Conservation (phyloP, 2,797 vertebrate genomes). For the Sitta carolinensis region DNA sequence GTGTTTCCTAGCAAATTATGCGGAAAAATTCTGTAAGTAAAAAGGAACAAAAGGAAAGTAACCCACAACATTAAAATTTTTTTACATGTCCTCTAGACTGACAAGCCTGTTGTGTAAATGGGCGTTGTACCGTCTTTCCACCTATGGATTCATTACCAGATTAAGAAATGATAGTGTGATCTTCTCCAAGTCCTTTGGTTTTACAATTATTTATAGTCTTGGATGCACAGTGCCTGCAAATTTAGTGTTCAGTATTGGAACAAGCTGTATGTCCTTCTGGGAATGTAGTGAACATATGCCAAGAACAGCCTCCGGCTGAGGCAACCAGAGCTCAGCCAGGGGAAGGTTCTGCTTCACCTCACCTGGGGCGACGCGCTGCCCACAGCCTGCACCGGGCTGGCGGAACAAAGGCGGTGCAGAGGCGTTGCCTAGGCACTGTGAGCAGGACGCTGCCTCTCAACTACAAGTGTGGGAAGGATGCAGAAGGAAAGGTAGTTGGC, state of each 20-base stretch:
- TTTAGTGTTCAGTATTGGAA: neutral
- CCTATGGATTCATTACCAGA: neutral
- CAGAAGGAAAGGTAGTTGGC: neutral
- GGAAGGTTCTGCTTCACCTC: neutral
- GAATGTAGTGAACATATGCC: neutral
- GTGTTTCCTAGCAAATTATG: neutral
- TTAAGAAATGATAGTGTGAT: neutral
- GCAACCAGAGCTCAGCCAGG: neutral
- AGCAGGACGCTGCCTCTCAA: neutral
- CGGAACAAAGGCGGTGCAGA: rapidly evolving
- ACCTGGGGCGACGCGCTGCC: neutral
- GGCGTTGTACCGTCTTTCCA: neutral
- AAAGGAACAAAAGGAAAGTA: neutral
- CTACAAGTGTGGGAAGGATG: rapidly evolving
- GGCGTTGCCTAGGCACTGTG: rapidly evolving
- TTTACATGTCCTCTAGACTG: neutral
- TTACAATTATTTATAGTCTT: neutral
- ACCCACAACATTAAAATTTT: neutral
- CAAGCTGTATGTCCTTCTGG: neutral
- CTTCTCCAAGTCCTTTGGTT: neutral
- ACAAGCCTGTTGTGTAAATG: neutral
- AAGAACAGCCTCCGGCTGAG: neutral
- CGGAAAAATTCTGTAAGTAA: neutral
- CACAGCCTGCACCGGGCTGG: rapidly evolving
- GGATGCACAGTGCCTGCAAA: neutral